These are phyloP conservation scores for Cheilosia vulpina DNA, from an alignment of 2,888 invertebrate species.

Conservation along the genomic window DNA sequence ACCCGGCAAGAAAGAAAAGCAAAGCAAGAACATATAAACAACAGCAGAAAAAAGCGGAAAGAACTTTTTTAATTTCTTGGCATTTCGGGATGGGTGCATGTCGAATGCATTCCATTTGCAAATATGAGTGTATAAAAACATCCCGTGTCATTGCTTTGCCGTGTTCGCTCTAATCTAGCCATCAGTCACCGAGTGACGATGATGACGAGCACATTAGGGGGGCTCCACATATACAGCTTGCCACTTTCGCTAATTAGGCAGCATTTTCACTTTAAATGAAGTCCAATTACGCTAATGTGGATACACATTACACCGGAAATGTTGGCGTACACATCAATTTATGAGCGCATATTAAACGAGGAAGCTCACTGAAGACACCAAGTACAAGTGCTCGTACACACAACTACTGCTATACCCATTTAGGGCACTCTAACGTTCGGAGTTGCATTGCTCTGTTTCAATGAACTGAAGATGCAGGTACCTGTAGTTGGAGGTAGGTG, in stretches of 20 bases:
- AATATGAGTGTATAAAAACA: slow-evolving; percentile 62
- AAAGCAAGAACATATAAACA: slow-evolving; percentile 1
- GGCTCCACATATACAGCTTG: slow-evolving; percentile 58
- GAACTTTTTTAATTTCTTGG: slow-evolving; percentile 65
- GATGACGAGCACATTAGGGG: slow-evolving; percentile 55
- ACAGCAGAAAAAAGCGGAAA: slow-evolving; percentile 59
- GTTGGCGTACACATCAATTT: slow-evolving; percentile 33
- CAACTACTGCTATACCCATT: not conserved
- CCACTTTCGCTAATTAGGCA: slow-evolving; percentile 79
- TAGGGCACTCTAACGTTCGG: not conserved
- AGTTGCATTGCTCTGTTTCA: not conserved
- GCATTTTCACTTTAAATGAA: slow-evolving; percentile 78
- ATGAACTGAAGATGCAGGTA: not conserved
- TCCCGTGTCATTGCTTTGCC: slow-evolving; percentile 34
- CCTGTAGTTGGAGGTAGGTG: not conserved
- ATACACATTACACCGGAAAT: slow-evolving; percentile 77
- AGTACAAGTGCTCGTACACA: not conserved
- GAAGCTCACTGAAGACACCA: not conserved
- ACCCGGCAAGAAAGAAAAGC: slow-evolving; percentile 48
- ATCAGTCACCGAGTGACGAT: slow-evolving; percentile 34
- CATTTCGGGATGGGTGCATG: slow-evolving; percentile 68
- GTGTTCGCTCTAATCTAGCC: slow-evolving; percentile 42
- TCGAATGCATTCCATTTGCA: slow-evolving; percentile 70
- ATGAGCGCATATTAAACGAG: slow-evolving; percentile 3
- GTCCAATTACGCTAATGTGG: slow-evolving; percentile 78